A percentile compares a stretch with the other conserved stretches of the same genome.
phyloP scores from a whole-genome alignment of 2,888 invertebrate species.

The Dolichopus griseipennis region DNA sequence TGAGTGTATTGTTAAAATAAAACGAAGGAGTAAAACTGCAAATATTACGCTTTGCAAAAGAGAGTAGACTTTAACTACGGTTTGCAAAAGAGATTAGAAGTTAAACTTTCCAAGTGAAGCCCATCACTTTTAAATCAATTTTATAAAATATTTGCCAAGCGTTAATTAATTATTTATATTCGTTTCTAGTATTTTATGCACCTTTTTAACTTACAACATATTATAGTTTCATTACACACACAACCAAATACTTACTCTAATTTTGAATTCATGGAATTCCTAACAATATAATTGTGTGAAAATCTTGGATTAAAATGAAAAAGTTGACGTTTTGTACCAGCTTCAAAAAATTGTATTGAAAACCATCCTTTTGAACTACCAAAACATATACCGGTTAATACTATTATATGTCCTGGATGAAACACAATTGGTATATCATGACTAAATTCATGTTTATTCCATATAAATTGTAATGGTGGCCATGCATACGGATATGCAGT shows the following conservation, averaged over 20 bases:
- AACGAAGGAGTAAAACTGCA: too few relatives aligned
- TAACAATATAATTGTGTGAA: constrained; percentile 34
- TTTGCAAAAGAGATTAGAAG: too few relatives aligned
- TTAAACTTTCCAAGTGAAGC: too few relatives aligned
- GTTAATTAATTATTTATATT: not conserved
- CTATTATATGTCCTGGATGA: constrained; percentile 39
- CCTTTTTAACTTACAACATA: too few relatives aligned
- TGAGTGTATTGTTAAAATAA: too few relatives aligned
- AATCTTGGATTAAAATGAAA: constrained; percentile 41
- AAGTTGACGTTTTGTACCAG: constrained; percentile 37
- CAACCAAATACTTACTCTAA: constrained; percentile 35
- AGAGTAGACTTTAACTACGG: too few relatives aligned
- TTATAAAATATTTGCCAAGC: not conserved
- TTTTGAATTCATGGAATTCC: constrained; percentile 39
- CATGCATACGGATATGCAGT: constrained; percentile 39
- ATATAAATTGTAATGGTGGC: constrained; percentile 38
- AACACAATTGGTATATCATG: constrained; percentile 40
- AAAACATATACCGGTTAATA: constrained; percentile 39
- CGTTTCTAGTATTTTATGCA: not conserved
- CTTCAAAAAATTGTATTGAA: constrained; percentile 38
- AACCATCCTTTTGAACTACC: constrained; percentile 40
- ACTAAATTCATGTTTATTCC: constrained; percentile 29
- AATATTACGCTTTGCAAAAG: too few relatives aligned
- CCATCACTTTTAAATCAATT: too few relatives aligned
- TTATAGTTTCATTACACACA: too few relatives aligned